These are phyloP conservation scores for Ophiodon elongatus DNA, from an alignment of 2,113 vertebrate species.

Conservation along the genomic window DNA sequence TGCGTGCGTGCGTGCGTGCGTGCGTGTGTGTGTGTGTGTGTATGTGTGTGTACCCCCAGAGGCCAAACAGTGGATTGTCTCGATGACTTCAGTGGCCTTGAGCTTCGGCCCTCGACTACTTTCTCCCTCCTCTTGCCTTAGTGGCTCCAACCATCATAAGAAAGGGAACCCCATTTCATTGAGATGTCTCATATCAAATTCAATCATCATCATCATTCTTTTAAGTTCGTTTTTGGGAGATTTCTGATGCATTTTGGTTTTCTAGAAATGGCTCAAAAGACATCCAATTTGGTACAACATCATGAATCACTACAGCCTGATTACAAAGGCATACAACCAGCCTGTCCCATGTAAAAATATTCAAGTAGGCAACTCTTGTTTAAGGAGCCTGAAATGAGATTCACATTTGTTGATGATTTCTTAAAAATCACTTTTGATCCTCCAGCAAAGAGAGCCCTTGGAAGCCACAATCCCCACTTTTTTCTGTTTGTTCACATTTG, in stretches of 20 bases:
- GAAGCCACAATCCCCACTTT: slow-evolving; percentile 58
- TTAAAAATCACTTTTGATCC: slow-evolving; percentile 62
- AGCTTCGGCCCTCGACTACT: slow-evolving; percentile 41
- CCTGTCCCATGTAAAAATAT: slow-evolving; percentile 17
- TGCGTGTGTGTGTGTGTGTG: slow-evolving; percentile 44
- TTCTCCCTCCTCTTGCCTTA: not conserved
- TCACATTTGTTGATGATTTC: slow-evolving; percentile 51
- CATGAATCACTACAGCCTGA: not conserved
- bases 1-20: slow-evolving; percentile 27
- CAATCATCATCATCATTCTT: slow-evolving; percentile 28
- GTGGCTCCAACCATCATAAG: not conserved
- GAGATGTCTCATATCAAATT: slow-evolving; percentile 34
- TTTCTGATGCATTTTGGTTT: slow-evolving; percentile 25
- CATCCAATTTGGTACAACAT: slow-evolving; percentile 6
- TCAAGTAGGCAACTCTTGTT: slow-evolving; percentile 23
- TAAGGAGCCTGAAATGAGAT: slow-evolving; percentile 36
- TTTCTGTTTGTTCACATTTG: slow-evolving; percentile 68
- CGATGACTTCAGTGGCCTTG: slow-evolving; percentile 49
- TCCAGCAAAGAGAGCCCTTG: slow-evolving; percentile 48
- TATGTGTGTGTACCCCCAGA: slow-evolving; percentile 49
- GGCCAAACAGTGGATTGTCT: slow-evolving; percentile 51
- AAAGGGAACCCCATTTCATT: slow-evolving; percentile 19
- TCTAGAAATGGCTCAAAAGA: slow-evolving; percentile 29
- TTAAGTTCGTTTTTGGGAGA: slow-evolving; percentile 12
- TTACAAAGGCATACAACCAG: slow-evolving; percentile 15